Evolutionary conservation across 1,140 invertebrate species (phyloP).

Genomic region (Lepidurus packardi): DNA sequence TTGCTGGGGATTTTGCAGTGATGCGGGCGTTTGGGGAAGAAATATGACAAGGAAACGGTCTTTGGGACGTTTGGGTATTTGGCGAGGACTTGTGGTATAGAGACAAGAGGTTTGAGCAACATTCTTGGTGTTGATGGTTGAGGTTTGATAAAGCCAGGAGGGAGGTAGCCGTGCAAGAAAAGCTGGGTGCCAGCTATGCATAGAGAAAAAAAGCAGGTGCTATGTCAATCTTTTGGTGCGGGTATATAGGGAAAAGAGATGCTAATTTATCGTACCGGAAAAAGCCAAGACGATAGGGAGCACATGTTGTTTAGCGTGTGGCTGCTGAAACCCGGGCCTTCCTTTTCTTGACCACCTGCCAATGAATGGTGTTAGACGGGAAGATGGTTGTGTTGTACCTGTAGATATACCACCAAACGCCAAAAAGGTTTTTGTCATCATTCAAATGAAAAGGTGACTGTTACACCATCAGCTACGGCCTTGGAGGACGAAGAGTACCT

Average conservation of each 20-base stretch:
- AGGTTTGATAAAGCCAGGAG: background rate
- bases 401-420: background rate
- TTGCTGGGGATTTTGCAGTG: too few species aligned
- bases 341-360: slow-evolving; percentile 17
- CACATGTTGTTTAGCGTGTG: background rate
- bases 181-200: background rate
- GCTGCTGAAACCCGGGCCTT: background rate
- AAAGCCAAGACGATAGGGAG: background rate
- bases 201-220: background rate
- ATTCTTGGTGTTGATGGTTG: slow-evolving; percentile 2
- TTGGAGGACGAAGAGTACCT: too few species aligned
- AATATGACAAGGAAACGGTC: background rate
- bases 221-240: slow-evolving; percentile 10
- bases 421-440: background rate
- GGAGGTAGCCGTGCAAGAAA: too few species aligned
- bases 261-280: slow-evolving; percentile 14
- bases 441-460: too few species aligned
- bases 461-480: too few species aligned
- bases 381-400: background rate
- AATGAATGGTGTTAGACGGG: background rate
- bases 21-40: too few species aligned
- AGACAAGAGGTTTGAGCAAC: background rate
- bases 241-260: slow-evolving; percentile 2
- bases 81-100: too few species aligned
- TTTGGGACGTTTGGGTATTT: background rate